Evolutionary conservation across 2,113 vertebrate species (phyloP).

Genomic region (Steatornis caripensis): DNA sequence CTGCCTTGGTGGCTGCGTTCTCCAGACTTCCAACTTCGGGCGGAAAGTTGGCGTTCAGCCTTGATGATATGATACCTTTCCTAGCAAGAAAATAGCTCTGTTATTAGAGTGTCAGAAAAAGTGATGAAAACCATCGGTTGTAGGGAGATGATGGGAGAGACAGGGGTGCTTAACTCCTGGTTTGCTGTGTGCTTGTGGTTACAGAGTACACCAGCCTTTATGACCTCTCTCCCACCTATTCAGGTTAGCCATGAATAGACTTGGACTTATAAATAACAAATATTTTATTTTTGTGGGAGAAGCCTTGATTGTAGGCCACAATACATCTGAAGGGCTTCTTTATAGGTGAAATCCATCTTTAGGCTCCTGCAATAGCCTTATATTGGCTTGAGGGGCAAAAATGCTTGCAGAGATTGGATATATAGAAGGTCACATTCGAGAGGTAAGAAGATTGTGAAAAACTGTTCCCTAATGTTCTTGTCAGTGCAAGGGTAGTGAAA

Average conservation of each 20-base stretch:
- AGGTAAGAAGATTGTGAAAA: background rate
- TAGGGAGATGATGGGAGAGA: background rate
- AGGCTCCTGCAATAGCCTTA: background rate
- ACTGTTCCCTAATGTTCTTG: background rate
- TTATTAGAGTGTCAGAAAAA: background rate
- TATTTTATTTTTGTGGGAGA: background rate
- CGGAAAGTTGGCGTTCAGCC: background rate
- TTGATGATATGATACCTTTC: background rate
- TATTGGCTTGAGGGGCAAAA: background rate
- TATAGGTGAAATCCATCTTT: background rate
- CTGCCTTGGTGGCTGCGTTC: background rate
- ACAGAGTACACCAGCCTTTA: background rate
- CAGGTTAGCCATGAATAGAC: background rate
- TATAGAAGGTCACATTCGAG: background rate
- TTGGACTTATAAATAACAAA: background rate
- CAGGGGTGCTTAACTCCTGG: background rate
- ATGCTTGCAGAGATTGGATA: background rate
- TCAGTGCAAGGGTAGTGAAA: background rate
- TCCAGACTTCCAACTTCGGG: background rate
- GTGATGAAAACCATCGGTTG: background rate
- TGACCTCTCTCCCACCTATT: background rate
- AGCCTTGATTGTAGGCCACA: background rate
- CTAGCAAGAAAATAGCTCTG: background rate
- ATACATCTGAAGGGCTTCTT: background rate
- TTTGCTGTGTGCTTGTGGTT: background rate